Evolutionary conservation across 1,140 invertebrate genomes (phyloP).

Genomic region (Aphidius gifuensis): DNA sequence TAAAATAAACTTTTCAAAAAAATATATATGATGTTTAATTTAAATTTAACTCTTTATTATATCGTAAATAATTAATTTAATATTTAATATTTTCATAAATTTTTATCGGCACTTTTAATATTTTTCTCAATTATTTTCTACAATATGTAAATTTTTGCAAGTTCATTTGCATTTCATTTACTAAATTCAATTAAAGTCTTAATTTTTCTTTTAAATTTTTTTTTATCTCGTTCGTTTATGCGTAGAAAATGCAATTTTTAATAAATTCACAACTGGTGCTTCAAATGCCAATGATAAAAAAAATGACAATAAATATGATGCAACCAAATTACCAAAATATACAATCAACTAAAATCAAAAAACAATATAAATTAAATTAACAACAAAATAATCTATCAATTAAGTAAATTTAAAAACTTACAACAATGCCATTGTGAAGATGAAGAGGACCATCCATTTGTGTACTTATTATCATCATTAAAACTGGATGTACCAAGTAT

Average conservation of each 20-base stretch:
- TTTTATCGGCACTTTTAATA: too few species aligned
- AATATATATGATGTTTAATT: too few species aligned
- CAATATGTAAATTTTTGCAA: too few species aligned
- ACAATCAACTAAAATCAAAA: constrained; percentile 64
- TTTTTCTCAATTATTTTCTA: too few species aligned
- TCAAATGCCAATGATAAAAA: constrained; percentile 74
- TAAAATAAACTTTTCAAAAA: too few species aligned
- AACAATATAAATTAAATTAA: background rate
- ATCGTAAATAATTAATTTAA: too few species aligned
- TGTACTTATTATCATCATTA: constrained; percentile 75
- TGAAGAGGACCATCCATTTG: constrained; percentile 75
- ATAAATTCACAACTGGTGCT: constrained; percentile 72
- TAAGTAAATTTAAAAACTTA: constrained; percentile 40
- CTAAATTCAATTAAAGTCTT: background rate
- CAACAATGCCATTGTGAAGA: constrained; percentile 69
- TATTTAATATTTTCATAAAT: too few species aligned
- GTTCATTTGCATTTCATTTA: background rate
- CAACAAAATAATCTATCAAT: constrained; percentile 15
- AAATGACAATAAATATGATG: constrained; percentile 74
- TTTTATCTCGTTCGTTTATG: constrained; percentile 36
- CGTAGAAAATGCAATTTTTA: constrained; percentile 61
- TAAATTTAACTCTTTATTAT: too few species aligned
- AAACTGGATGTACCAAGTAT: constrained; percentile 84
- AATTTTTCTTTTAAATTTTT: background rate
- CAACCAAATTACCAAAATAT: constrained; percentile 75